Base-by-base conservation (phyloP, 2,797 vertebrate genomes). In the Brotula barbata region DNA sequence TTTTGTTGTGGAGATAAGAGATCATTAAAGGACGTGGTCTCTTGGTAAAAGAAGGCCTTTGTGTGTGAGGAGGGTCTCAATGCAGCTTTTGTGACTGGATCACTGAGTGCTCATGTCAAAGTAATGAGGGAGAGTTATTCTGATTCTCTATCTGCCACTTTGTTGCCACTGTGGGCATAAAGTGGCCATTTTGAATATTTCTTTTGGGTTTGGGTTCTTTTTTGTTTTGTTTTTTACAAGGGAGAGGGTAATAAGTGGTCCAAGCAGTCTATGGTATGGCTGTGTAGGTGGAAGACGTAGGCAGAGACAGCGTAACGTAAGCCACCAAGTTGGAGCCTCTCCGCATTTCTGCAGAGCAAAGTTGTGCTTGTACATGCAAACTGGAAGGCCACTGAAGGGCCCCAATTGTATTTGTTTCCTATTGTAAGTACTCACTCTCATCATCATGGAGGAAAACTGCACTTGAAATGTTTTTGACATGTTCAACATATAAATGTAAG, bases 21-120 rank as follows among this genome's bases (percentile, higher is more conserved):
- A 86, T 72, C 86, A 84, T 87, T 82, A 87, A 87, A 85, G 75
- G 75, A 77, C 50, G 33, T 19, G 81, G 54, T 77, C 83, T 77
- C 48, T 19, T 19, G 50, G 62, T 82, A 71, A 83, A 88, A 88
- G 78, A 81, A 47, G 46, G 61, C 71, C 88, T 90, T 89, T 90
- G 88, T 90, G 71, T 52, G 63, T 68, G 69, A 78, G n/a, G 49
- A 60, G 44, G 57, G 69, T 65, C 85, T 92, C 87, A 92, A 89
- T 92, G 84, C 87, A 82, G 81, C 50, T 89, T 91, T 94, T 94
- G 88, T 93, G 36, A 80, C 49, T 28, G 60, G 39, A 42, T 46
- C 7, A 16, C 64, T 65, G 76, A 68, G 71, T 79, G 86, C 73
- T 70, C 64, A 68, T 71, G 71, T 84, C 83, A 70, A 61, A 63